Percentiles rank a stretch among this genome's conserved stretches.
phyloP scores from a whole-genome alignment of 92 coral and sea anemone genomes.

The Epizoanthus stellaris region DNA sequence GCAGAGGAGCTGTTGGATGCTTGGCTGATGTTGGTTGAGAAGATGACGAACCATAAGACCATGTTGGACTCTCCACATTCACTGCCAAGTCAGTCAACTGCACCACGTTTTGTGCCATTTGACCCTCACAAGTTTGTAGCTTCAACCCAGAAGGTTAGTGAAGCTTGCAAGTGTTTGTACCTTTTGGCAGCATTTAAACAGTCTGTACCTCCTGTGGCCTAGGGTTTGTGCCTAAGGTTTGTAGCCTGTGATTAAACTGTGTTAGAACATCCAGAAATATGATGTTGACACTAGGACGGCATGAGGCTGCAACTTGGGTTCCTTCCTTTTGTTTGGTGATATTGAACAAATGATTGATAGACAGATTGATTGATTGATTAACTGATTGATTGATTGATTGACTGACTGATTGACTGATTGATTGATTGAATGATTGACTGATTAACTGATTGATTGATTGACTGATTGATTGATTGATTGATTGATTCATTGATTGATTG shows the following conservation, averaged over 20 bases:
- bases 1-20: constrained; percentile 93
- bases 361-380: not conserved
- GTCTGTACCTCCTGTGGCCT: too few species aligned
- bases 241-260: constrained; percentile 18
- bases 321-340: not conserved
- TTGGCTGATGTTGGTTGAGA: constrained; percentile 85
- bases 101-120: constrained; percentile 74
- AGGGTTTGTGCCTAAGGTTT: not conserved
- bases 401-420: not conserved
- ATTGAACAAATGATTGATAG: not conserved
- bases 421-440: not conserved
- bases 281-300: constrained; percentile 34
- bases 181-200: too few species aligned
- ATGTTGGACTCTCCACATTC: constrained; percentile 88
- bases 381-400: not conserved
- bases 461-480: not conserved
- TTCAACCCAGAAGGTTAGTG: constrained; percentile 84
- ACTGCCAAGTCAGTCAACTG: constrained; percentile 73
- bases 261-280: constrained; percentile 20
- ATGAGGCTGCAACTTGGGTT: constrained; percentile 14
- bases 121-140: constrained; percentile 82
- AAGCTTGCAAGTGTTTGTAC: not conserved
- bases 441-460: not conserved
- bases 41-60: constrained; percentile 81
- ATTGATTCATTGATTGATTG: not conserved